A percentile compares a stretch with the other conserved stretches of the same genome.
These are phyloP conservation scores for Calameuta pallipes DNA, from an alignment of 2,888 invertebrate species.

Conservation along the genomic window DNA sequence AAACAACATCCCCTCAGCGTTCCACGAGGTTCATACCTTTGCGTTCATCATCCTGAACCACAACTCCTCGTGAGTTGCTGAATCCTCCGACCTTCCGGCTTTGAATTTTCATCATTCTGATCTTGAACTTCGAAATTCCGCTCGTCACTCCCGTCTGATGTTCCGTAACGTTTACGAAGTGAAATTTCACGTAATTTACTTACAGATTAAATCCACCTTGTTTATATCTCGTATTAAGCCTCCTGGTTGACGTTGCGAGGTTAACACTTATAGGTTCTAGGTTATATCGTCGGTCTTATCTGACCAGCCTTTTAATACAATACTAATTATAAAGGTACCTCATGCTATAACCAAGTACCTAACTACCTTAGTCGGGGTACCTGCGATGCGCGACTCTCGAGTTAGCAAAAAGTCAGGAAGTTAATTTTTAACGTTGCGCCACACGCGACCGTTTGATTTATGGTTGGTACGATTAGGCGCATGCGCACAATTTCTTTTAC, in stretches of 20 bases:
- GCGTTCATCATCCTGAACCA: background rate
- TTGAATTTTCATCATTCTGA: background rate
- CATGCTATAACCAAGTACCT: background rate
- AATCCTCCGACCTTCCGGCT: background rate
- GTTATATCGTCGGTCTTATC: background rate
- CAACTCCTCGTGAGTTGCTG: background rate
- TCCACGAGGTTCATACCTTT: too few species aligned
- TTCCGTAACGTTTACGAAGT: background rate
- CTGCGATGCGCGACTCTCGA: background rate
- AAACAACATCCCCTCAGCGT: background rate
- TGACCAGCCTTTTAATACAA: background rate
- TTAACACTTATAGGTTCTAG: background rate
- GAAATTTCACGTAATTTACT: background rate
- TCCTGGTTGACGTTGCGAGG: background rate
- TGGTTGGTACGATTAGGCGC: background rate
- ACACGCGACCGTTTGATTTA: slow-evolving; percentile 7
- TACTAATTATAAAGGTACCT: background rate
- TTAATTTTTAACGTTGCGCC: slow-evolving; percentile 4
- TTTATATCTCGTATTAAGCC: background rate
- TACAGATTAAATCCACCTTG: background rate
- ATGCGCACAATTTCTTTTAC: background rate
- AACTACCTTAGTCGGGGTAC: background rate
- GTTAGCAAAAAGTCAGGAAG: background rate
- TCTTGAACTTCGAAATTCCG: background rate
- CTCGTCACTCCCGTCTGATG: background rate